Base-by-base conservation (phyloP, 2,797 vertebrate species). In the Acrossocheilus wenchowensis region DNA sequence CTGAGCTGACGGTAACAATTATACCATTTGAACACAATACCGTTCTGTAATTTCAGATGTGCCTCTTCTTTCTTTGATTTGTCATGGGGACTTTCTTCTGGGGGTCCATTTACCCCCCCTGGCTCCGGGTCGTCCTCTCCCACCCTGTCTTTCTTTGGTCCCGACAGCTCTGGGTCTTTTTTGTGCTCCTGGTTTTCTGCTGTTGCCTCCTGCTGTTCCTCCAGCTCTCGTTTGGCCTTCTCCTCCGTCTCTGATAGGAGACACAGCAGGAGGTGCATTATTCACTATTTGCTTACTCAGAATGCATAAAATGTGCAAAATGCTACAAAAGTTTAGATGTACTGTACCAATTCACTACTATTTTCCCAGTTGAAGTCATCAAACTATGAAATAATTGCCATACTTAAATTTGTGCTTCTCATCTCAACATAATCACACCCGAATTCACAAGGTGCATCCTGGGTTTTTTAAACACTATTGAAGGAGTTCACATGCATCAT, bases 171-270 rank as follows among this genome's bases (percentile, higher is more conserved):
- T 23, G 90, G 17, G 69, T 92, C 93, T 26, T 77, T 80, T 36
- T 91, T 88, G 89, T 43, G 92, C 82, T 92, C 92, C 85, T 94
- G 94, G 11, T 93, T 93, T 89, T 95, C 96, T 90, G 95, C 96
- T 2, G 95, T 91, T 1, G 93, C 93, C 19, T 92, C 95, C 81
- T 95, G 94, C 91, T 92, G 93, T 89, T 97, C 96, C 64, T 96
- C 96, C 11, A 94, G 93, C 84, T 96, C 96, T 87, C 93, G 95
- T 82, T 94, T 96, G 84, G 94, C 94, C 91, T 96, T 97, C 92
- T 99, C 98, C 91, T 99, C 97, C 1, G 94, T 94, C 93, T 95
- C 95, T 93, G 88, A 66, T 34, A n/a, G 48, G 5, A 84, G 19
- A 87, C 6, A 43, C 48, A 84, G 60, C 60, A 3, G 15, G 50